Conservation (phyloP, 2,797 vertebrate genomes). For the Amniataba percoides region DNA sequence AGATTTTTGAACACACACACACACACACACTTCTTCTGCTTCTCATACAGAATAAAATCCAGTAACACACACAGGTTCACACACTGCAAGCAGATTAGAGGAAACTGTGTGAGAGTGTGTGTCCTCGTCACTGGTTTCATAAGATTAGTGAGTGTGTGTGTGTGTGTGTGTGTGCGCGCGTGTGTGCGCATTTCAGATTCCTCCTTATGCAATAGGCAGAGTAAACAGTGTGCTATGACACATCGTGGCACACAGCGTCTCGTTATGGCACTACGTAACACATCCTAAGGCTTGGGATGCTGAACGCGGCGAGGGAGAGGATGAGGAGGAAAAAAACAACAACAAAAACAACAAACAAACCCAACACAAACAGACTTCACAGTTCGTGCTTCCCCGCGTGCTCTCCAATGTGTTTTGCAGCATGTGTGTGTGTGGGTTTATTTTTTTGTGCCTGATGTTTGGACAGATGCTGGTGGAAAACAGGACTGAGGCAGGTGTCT, state of each 20-base stretch:
- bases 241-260: conserved; percentile 62
- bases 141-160: conserved; percentile 24
- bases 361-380: conserved; percentile 33
- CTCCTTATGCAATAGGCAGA: conserved; percentile 70
- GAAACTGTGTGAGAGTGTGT: neutral
- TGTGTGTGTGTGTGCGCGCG: neutral
- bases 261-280: conserved; percentile 68
- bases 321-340: conserved; percentile 8
- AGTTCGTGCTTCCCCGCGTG: conserved; percentile 12
- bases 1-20: neutral
- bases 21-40: neutral
- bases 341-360: conserved; percentile 32
- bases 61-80: neutral
- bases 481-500: conserved; percentile 65
- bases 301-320: conserved; percentile 33
- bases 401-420: conserved; percentile 39
- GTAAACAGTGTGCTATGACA: conserved; percentile 75
- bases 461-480: conserved; percentile 70
- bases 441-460: conserved; percentile 58
- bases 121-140: conserved; percentile 34
- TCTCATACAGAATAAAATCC: neutral
- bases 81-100: neutral
- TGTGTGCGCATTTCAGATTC: conserved; percentile 38
- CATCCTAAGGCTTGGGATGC: conserved; percentile 55
- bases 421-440: conserved; percentile 24